phyloP scores from a whole-genome alignment of 2,797 vertebrate genomes.

The Perodicticus potto region DNA sequence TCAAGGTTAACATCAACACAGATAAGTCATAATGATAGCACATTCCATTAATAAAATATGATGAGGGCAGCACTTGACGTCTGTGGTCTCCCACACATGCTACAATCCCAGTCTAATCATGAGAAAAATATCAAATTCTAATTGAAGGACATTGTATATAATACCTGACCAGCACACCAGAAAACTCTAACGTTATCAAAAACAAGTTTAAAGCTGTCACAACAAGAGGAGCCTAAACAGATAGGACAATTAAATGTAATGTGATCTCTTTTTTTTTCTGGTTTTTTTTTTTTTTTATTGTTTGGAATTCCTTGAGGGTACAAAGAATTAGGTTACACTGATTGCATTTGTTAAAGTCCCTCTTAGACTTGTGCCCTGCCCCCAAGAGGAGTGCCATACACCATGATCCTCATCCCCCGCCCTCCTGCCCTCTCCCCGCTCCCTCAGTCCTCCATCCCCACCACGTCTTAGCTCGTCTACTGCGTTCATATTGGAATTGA shows the following conservation, averaged over 20 bases:
- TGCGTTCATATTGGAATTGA: too few relatives aligned
- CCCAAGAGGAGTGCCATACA: too few relatives aligned
- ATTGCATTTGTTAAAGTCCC: too few relatives aligned
- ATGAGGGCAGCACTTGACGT: neutral
- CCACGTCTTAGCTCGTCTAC: too few relatives aligned
- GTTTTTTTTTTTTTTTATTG: too few relatives aligned
- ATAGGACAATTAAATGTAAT: neutral
- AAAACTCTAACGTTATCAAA: constrained; percentile 4
- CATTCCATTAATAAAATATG: neutral
- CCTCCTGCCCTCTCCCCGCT: too few relatives aligned
- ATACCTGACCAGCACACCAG: neutral
- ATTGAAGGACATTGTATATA: neutral
- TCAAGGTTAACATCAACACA: neutral
- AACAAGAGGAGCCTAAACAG: neutral
- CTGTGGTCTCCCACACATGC: neutral
- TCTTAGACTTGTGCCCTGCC: too few relatives aligned
- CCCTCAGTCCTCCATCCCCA: too few relatives aligned
- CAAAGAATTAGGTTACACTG: too few relatives aligned
- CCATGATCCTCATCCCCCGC: too few relatives aligned
- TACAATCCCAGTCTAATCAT: neutral
- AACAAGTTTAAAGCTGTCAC: neutral
- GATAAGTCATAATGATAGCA: neutral
- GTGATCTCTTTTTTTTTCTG: neutral
- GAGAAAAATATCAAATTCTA: constrained; percentile 23
- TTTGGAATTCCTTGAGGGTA: too few relatives aligned